Base-by-base conservation (phyloP, 1,140 invertebrate species). In the Chironomus striatipennis region DNA sequence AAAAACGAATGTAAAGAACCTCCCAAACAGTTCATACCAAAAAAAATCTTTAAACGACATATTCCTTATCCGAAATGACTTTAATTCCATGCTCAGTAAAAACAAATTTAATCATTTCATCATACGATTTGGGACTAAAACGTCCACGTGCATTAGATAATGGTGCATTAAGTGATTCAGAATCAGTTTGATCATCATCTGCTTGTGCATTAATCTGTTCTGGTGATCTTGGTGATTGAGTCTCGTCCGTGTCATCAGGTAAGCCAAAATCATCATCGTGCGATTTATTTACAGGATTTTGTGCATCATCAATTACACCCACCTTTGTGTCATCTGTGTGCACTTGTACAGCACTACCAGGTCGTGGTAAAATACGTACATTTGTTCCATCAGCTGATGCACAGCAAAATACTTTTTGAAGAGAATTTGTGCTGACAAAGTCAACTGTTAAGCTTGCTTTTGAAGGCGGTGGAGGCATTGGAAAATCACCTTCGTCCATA, bases 61-160 rank as follows among this genome's bases (percentile, higher is more conserved):
- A 90, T 79, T 91, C 90, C 43, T 88, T 89, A 79, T 90, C 89
- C 78, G 89, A 90, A 24, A 91, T 90, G 43, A 91, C 88, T 79
- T 90, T 88, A 76, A 91, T 90, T 15, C 89, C 89, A 77, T 90
- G 88, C 78, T 90, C 88, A 3, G 89, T 90, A 65, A 91, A 83
- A 78, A 90, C 90, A 82, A 90, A 86, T 77, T 89, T 88, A 8
- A 90, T 87, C 43, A 87, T 85, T 79, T 90, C 89, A 76, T 88
- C 88, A 70, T 76, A 89, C 88, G 75, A 86, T 87, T 65, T 85
- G 82, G 73, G 85, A 84, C 17, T 79, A 78, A 74, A 78, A 81
- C 43, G 73, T 74, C 34, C 81, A 78, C 77, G 81, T 81, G 43
- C 80, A 76, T 73, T 79, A 78, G 12, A 77, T 77, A 73, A 78